Evolutionary conservation across 2,888 invertebrate species (phyloP), one percentile per base, ranked within the genome.

Genomic region (Mongoloraphidia duomilia): DNA sequence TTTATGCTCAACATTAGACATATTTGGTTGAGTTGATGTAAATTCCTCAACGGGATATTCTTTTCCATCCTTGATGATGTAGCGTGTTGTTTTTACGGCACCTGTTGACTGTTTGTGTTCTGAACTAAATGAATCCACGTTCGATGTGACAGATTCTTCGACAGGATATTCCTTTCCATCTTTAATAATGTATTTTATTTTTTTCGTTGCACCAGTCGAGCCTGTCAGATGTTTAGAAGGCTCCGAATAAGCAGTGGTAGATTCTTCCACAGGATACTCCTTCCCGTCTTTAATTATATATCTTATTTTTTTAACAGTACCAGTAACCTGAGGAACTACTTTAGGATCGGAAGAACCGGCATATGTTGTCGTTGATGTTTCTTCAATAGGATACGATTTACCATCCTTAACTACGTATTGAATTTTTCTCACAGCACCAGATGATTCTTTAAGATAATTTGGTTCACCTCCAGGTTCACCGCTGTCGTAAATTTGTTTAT

Each of bases 401-500:
- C 57, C 54, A 45, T 54, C 55, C 46, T 57, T 55, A 45, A 67
- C 67, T 17, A 69, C 59, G 49, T 65, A 64, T 48, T 67, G 66
- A 14, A 64, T 52, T 51, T 67, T 66, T 61, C 72, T 50, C 61
- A 65, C 60, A 65, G 61, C 62, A 68, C 71, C 60, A 57, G 71
- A 55, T 65, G 71, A 63, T 69, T 73, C 63, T 63, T 56, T 51
- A 10, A 48, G 17, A 48, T 42, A 61, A 62, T 57, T 65, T 60
- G 1, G 68, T 65, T 53, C 63, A 53, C 44, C 52, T 53, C 35
- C 76, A 50, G 73, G 72, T 59, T 73, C 71, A 3, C 72, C 74
- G 8, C 74, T 70, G 55, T 78, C 78, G 58, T 71, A 79, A 40
- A 70, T 72, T 6, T 74, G 70, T 55, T 73, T 69, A 63, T 71